Conservation (phyloP, 1,140 invertebrate species). For the Onthophagus taurus region DNA sequence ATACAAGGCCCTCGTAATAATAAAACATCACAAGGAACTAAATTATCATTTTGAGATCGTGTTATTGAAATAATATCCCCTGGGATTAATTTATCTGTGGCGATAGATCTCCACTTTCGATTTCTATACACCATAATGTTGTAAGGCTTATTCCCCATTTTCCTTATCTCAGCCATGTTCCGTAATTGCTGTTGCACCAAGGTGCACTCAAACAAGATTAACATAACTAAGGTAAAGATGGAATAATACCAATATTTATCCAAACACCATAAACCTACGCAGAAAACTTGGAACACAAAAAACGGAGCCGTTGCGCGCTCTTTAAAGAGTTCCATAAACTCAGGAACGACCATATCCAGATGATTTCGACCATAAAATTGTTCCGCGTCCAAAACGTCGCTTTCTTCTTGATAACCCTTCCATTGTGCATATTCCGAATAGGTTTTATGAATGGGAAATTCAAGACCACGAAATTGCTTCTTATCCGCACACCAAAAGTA, state of each 20-base stretch:
- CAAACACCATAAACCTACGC: constrained; percentile 95
- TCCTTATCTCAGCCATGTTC: constrained; percentile 99
- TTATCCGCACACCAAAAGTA: constrained; percentile 80
- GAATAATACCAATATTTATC: constrained; percentile 99
- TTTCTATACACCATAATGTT: constrained; percentile 89
- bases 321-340: constrained; percentile 93
- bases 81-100: constrained; percentile 82
- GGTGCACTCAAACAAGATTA: constrained; percentile 96
- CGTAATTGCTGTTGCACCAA: constrained; percentile 94
- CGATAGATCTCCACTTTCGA: constrained; percentile 81
- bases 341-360: constrained; percentile 81
- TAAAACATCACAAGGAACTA: constrained; percentile 95
- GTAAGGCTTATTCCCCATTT: constrained; percentile 98
- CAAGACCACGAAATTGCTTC: constrained; percentile 67
- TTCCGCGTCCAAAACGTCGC: constrained; percentile 62
- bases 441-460: constrained; percentile 74
- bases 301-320: constrained; percentile 98
- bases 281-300: constrained; percentile 94
- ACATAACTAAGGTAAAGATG: constrained; percentile 94
- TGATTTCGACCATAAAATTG: constrained; percentile 83
- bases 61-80: constrained; percentile 95
- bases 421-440: constrained; percentile 65
- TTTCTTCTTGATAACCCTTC: constrained; percentile 80
- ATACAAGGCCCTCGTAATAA: constrained; percentile 56
- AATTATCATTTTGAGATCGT: constrained; percentile 77